Conservation (phyloP, 2,113 vertebrate species). For the Lampris megalopsis region DNA sequence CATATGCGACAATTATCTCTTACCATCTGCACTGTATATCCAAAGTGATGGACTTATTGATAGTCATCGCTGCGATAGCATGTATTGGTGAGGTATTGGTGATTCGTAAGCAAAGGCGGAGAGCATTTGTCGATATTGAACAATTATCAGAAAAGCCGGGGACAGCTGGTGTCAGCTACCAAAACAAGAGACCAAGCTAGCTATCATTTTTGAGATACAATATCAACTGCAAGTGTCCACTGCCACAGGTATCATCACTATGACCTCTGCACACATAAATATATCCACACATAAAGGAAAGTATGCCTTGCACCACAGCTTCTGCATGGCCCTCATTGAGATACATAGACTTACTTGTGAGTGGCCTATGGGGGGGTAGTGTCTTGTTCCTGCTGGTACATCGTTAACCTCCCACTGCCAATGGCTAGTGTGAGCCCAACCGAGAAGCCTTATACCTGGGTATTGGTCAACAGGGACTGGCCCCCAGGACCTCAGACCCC, state of each 20-base stretch:
- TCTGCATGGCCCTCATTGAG: constrained; percentile 54
- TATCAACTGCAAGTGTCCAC: background rate
- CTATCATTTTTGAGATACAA: background rate
- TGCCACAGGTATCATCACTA: too few relatives aligned
- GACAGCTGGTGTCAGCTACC: constrained; percentile 40
- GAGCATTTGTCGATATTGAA: constrained; percentile 52
- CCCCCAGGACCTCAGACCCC: constrained; percentile 67
- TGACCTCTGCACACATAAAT: too few relatives aligned
- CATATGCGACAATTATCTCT: background rate
- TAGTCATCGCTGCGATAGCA: constrained; percentile 15
- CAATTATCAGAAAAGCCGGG: background rate
- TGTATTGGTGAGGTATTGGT: constrained; percentile 29
- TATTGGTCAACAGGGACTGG: constrained; percentile 72
- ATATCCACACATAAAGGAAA: too few relatives aligned
- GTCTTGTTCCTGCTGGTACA: constrained; percentile 77
- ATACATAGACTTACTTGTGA: constrained; percentile 59
- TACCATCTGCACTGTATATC: constrained; percentile 55
- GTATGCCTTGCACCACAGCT: constrained; percentile 20
- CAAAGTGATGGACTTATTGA: constrained; percentile 66
- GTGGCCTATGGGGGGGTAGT: constrained; percentile 63
- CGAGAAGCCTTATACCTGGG: constrained; percentile 73
- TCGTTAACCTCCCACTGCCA: constrained; percentile 78
- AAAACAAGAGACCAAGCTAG: background rate
- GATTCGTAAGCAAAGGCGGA: background rate
- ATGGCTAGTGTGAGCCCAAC: constrained; percentile 70